Conservation (phyloP, 1,140 invertebrate species). For the Carcinoscorpius rotundicauda region DNA sequence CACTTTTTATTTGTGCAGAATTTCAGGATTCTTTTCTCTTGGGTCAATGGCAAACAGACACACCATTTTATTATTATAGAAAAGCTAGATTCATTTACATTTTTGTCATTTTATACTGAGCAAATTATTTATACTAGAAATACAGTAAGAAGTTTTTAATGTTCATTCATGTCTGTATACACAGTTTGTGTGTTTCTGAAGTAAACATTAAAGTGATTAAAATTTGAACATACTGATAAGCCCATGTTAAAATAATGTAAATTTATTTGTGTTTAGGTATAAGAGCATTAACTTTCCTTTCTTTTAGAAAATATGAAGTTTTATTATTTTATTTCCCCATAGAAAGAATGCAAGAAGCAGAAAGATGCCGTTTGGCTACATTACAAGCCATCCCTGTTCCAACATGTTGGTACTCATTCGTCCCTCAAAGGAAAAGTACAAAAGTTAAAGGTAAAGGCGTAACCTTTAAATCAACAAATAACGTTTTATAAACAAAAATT, state of each 20-base stretch:
- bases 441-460: constrained; percentile 64
- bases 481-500: no score
- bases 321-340: constrained; percentile 38
- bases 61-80: neutral
- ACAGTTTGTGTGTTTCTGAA: neutral
- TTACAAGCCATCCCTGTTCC: constrained; percentile 86
- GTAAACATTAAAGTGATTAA: no score
- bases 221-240: no score
- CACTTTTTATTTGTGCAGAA: no score
- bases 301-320: neutral
- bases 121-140: neutral
- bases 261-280: no score
- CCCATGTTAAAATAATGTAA: no score
- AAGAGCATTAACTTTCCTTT: no score
- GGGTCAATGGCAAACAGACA: no score
- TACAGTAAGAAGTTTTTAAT: neutral
- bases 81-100: neutral
- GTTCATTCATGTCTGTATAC: constrained; percentile 10
- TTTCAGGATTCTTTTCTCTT: no score
- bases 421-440: constrained; percentile 94
- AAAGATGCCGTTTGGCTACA: constrained; percentile 70
- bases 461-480: no score
- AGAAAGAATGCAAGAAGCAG: constrained; percentile 70
- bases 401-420: constrained; percentile 90
- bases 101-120: neutral